These are phyloP conservation scores for Leptodactylus fuscus DNA, from an alignment of 2,113 vertebrate genomes.

Conservation along the genomic window DNA sequence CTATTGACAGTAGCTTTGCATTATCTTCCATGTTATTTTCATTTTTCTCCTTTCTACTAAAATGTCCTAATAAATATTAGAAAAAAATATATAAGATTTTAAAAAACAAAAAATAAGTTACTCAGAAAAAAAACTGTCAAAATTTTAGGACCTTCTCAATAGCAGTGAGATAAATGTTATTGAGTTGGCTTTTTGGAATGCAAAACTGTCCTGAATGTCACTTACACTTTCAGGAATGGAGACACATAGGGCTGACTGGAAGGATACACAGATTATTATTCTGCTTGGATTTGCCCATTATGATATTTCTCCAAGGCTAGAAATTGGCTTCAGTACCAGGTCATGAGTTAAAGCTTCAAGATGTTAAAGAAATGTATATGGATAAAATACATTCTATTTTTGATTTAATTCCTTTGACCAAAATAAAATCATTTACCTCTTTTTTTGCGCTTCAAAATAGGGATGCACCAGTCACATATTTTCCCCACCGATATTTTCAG, in stretches of 20 bases:
- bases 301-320: background rate
- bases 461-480: background rate
- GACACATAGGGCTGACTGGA: background rate
- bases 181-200: background rate
- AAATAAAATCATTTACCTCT: background rate
- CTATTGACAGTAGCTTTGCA: too few relatives aligned
- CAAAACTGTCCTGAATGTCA: background rate
- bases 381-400: too few relatives aligned
- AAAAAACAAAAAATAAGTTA: background rate
- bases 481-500: background rate
- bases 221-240: background rate
- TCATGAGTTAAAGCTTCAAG: background rate
- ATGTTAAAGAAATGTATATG: background rate
- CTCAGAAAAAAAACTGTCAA: too few relatives aligned
- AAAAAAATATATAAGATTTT: background rate
- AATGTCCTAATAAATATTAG: background rate
- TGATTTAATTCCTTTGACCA: too few relatives aligned
- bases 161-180: background rate
- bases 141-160: background rate
- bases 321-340: background rate
- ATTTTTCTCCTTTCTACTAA: background rate
- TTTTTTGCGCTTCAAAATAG: background rate
- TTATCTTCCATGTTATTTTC: background rate
- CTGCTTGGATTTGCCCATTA: background rate
- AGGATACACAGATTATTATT: background rate